A percentile compares a stretch with the other conserved stretches of the same genome.
Evolutionary conservation across 2,113 vertebrate species (phyloP).

Genomic region (Orthonyx spaldingii): DNA sequence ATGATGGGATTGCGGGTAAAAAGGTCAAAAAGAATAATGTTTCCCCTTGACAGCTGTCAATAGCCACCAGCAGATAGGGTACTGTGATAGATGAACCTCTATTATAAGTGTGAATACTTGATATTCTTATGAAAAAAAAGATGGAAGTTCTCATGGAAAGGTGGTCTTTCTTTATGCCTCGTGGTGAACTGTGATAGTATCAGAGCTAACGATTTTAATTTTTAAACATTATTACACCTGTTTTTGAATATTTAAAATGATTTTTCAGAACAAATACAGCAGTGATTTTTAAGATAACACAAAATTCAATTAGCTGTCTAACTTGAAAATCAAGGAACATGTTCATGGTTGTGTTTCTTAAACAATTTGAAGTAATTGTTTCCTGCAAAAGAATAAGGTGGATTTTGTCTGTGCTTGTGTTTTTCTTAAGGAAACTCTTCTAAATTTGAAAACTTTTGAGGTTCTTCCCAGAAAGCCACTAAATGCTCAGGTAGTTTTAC

Average conservation of each 20-base stretch:
- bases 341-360: not conserved
- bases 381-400: not conserved
- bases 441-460: not conserved
- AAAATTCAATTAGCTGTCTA: not conserved
- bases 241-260: not conserved
- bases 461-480: not conserved
- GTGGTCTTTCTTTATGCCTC: not conserved
- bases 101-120: fast-evolving
- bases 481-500: not conserved
- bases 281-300: not conserved
- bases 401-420: not conserved
- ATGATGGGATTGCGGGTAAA: not conserved
- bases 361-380: not conserved
- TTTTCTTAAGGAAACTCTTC: not conserved
- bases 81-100: not conserved
- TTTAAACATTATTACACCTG: not conserved
- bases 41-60: not conserved
- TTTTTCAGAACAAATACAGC: not conserved
- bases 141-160: not conserved
- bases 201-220: not conserved
- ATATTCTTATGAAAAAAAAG: not conserved
- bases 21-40: not conserved
- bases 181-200: not conserved
- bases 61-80: not conserved
- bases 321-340: not conserved